A percentile compares a stretch with the other conserved stretches of the same genome.
phyloP scores from a whole-genome alignment of 2,113 vertebrate species.

The Oryzias curvinotus region DNA sequence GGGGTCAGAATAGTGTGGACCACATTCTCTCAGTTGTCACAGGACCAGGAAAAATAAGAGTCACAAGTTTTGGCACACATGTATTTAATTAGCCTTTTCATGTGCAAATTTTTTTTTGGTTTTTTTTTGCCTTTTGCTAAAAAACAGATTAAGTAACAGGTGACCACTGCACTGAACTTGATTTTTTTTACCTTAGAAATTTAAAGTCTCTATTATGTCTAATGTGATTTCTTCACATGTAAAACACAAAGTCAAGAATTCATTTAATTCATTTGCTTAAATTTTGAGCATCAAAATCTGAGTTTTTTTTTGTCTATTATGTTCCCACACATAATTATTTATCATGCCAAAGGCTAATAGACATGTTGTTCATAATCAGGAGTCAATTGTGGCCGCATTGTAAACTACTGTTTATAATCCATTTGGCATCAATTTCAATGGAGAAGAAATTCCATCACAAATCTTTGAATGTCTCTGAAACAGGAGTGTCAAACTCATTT shows the following conservation, averaged over 20 bases:
- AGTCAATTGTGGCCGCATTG: neutral
- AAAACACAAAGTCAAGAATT: no score
- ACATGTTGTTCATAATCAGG: neutral
- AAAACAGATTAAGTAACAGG: neutral
- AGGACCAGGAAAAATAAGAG: constrained; percentile 36
- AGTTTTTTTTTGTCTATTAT: no score
- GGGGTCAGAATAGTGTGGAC: constrained; percentile 23
- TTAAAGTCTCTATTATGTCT: no score
- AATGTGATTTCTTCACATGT: no score
- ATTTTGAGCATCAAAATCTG: no score
- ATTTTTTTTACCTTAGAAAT: neutral
- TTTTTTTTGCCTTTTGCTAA: neutral
- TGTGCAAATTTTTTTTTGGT: constrained; percentile 2
- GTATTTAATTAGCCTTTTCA: constrained; percentile 16
- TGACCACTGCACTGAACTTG: constrained; percentile 1
- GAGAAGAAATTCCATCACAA: neutral
- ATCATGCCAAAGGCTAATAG: no score
- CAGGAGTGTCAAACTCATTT: no score
- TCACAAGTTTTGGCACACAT: constrained; percentile 33
- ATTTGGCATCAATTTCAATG: neutral
- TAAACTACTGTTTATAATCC: neutral
- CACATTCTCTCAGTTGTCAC: constrained; percentile 38
- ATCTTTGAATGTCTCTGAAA: no score
- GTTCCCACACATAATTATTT: no score
- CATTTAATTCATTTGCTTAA: no score